phyloP scores from a whole-genome alignment of 2,113 vertebrate species.

The Bos indicus region DNA sequence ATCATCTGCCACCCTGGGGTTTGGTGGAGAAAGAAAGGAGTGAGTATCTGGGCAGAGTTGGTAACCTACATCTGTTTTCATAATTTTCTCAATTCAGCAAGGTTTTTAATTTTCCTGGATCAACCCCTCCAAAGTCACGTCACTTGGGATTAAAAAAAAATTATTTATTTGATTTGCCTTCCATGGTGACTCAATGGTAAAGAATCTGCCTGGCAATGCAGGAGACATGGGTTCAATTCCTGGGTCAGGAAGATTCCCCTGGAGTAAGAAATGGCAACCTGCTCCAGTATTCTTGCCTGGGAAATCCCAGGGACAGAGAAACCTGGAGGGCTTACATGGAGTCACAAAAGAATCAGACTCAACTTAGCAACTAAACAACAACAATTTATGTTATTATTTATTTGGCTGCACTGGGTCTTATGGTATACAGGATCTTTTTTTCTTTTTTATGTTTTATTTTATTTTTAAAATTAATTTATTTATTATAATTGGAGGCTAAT shows the following conservation, averaged over 20 bases:
- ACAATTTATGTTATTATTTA: background rate
- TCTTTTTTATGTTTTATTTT: background rate
- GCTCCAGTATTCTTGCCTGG: background rate
- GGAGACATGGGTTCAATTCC: background rate
- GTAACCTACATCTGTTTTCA: background rate
- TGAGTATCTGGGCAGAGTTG: background rate
- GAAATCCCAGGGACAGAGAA: background rate
- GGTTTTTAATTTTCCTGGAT: background rate
- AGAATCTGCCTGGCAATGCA: background rate
- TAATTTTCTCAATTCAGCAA: background rate
- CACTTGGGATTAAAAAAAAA: background rate
- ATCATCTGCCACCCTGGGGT: background rate
- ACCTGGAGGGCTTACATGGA: background rate
- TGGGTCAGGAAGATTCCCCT: background rate
- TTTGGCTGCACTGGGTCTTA: background rate
- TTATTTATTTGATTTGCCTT: background rate
- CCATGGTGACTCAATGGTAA: background rate
- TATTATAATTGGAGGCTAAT: background rate
- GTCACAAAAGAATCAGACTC: background rate
- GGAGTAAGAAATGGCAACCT: background rate
- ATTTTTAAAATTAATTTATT: background rate
- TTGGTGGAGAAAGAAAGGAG: background rate
- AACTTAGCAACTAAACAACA: background rate
- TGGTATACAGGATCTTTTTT: background rate
- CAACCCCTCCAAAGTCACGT: background rate